A percentile compares a stretch with the other conserved stretches of the same genome.
phyloP scores from a whole-genome alignment of 1,140 invertebrate genomes.

The Zaprionus tsacasi region DNA sequence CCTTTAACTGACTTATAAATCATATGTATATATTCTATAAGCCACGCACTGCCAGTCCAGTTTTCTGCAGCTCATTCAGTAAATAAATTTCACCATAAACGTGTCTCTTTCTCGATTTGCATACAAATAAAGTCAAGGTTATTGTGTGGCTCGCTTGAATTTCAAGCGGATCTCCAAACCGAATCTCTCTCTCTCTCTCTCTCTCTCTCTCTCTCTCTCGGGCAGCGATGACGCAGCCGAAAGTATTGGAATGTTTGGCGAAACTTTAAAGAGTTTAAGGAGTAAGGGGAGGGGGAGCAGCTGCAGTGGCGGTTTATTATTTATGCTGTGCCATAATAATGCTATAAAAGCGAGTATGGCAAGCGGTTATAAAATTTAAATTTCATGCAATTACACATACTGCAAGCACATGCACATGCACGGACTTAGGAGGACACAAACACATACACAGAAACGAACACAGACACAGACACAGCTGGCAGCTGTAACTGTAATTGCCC shows the following conservation, averaged over 20 bases:
- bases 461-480: constrained; percentile 16
- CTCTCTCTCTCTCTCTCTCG: background rate
- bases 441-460: background rate
- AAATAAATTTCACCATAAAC: constrained; percentile 62
- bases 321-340: constrained; percentile 61
- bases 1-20: background rate
- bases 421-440: background rate
- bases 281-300: background rate
- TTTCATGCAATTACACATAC: constrained; percentile 66
- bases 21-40: background rate
- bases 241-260: constrained; percentile 44
- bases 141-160: constrained; percentile 25
- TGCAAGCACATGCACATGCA: background rate
- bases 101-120: constrained; percentile 53
- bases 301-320: constrained; percentile 62
- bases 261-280: constrained; percentile 23
- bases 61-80: background rate
- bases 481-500: constrained; percentile 73
- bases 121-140: constrained; percentile 76
- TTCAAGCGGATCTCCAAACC: constrained; percentile 23
- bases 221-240: constrained; percentile 29
- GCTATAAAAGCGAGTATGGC: constrained; percentile 63
- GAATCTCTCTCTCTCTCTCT: constrained; percentile 14
- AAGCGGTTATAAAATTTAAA: constrained; percentile 78
- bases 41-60: background rate